Percentiles rank a stretch among this genome's conserved stretches.
phyloP scores from a whole-genome alignment of 2,888 invertebrate genomes.

The Chironomus riparius region DNA sequence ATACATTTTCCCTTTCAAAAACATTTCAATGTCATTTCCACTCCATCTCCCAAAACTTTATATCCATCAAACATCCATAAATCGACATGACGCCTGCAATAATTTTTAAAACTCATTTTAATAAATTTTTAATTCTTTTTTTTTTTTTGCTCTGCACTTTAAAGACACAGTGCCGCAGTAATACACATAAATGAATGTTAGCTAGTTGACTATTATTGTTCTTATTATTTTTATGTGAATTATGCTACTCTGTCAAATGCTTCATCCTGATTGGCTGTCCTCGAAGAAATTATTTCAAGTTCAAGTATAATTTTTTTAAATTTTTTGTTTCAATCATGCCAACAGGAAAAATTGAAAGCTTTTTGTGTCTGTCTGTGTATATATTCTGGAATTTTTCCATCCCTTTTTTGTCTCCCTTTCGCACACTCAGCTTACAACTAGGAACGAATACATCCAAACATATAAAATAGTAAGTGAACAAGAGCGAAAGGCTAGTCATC shows the following conservation, averaged over 20 bases:
- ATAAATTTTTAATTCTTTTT: not conserved
- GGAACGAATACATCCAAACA: not conserved
- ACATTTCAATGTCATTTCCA: not conserved
- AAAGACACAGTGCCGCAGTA: constrained; percentile 5
- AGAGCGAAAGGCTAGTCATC: not conserved
- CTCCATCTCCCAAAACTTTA: not conserved
- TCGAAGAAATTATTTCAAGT: constrained; percentile 15
- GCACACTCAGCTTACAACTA: not conserved
- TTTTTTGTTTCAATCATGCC: constrained; percentile 24
- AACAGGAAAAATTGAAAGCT: not conserved
- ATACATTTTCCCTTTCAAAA: not conserved
- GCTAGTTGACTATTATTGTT: no score
- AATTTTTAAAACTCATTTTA: not conserved
- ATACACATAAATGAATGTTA: not conserved
- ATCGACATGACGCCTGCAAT: no score
- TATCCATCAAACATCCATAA: no score
- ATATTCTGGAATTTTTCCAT: constrained; percentile 2
- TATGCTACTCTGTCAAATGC: constrained; percentile 5
- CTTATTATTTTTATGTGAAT: not conserved
- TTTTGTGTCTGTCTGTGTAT: no score
- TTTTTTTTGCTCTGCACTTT: not conserved
- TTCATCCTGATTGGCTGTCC: constrained; percentile 4
- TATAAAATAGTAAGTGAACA: no score
- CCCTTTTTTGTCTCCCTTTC: constrained; percentile 18
- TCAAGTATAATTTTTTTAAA: constrained; percentile 18